Evolutionary conservation across 2,113 vertebrate genomes (phyloP).

Genomic region (Actenoides lindsayi): DNA sequence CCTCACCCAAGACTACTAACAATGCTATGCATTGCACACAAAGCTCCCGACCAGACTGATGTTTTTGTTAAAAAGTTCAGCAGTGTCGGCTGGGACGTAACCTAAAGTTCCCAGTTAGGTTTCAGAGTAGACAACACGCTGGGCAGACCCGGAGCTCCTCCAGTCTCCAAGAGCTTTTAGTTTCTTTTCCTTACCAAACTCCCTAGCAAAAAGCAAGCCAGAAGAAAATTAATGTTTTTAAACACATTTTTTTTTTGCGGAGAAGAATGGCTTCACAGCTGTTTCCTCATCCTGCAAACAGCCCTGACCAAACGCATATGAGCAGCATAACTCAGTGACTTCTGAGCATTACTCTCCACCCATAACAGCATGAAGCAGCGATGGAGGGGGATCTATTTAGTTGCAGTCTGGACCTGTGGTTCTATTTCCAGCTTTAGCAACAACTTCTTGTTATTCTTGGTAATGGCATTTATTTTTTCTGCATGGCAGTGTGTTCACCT

Average conservation of each 20-base stretch:
- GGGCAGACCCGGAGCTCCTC: background rate
- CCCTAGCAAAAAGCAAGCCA: background rate
- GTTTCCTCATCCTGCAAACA: background rate
- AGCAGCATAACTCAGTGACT: background rate
- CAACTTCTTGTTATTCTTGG: background rate
- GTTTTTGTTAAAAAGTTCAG: background rate
- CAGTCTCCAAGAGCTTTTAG: background rate
- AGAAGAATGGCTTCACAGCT: background rate
- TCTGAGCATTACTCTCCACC: background rate
- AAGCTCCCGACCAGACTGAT: background rate
- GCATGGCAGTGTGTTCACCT: background rate
- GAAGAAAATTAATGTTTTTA: background rate
- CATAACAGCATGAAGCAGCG: background rate
- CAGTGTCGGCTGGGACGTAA: background rate
- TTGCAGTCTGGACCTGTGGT: background rate
- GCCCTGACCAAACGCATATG: background rate
- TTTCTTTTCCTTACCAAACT: background rate
- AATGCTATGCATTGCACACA: background rate
- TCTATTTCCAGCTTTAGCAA: background rate
- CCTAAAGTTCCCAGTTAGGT: background rate
- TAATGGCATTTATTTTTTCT: background rate
- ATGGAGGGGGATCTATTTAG: background rate
- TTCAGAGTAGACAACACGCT: background rate
- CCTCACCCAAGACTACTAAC: background rate
- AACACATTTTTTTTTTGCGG: background rate